Evolutionary conservation across 1,140 invertebrate genomes (phyloP), one percentile per base, ranked within the genome.

Genomic region (Mesaphorura yosii): DNA sequence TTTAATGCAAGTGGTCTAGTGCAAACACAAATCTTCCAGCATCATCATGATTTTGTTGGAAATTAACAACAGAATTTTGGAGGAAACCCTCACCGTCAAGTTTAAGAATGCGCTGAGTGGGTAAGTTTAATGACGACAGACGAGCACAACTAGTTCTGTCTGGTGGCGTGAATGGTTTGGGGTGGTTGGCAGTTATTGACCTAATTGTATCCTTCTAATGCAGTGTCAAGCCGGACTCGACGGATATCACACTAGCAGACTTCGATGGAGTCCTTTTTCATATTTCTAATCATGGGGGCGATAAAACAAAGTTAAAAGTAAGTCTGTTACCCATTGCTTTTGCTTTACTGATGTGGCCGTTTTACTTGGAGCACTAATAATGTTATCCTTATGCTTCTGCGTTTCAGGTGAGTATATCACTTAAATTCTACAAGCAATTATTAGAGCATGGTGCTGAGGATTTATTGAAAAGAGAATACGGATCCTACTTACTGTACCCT

Each of bases 11-110:
- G n/a, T n/a, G n/a, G n/a, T n/a, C n/a, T n/a, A n/a, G n/a, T n/a
- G n/a, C n/a, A n/a, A n/a, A n/a, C n/a, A n/a, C n/a, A n/a, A n/a
- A n/a, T n/a, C n/a, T n/a, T n/a, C n/a, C n/a, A n/a, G n/a, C n/a
- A n/a, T n/a, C n/a, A n/a, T n/a, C n/a, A 98, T 98, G 94, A 98
- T 98, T 79, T 80, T 98, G 70, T 78, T 98, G 65, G 94, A 98
- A 80, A 93, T 95, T 74, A 92, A 95, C 74, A 98, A 98, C 76
- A 83, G 90, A 72, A 92, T 96, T 73, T 81, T 97, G 62, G 88
- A 95, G 77, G 93, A 97, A 74, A 91, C 90, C 37, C 76, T 97
- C 67, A 82, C 81, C 66, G 77, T 88, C 57, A 95, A 95, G 79
- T 92, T 94, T 74, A 89, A 86, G 75, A 94, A 94, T 82, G 86